Conservation (phyloP, 2,888 invertebrate species). For the Eulithis prunata region DNA sequence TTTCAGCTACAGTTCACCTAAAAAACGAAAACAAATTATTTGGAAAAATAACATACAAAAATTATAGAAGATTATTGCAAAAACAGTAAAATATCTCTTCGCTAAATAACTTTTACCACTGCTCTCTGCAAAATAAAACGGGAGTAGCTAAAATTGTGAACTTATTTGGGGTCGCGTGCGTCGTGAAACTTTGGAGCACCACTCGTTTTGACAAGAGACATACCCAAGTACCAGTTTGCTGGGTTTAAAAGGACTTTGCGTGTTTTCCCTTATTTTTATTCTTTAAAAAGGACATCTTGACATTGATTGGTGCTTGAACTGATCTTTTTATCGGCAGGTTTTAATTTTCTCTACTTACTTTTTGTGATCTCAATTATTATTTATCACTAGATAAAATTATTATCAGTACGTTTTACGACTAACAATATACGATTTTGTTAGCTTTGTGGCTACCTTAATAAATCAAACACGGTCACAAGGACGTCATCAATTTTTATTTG, state of each 20-base stretch:
- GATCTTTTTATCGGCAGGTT: slow-evolving; percentile 5
- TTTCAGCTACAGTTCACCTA: too few species aligned
- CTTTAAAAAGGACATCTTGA: slow-evolving; percentile 25
- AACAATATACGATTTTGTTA: slow-evolving; percentile 38
- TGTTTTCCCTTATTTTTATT: slow-evolving; percentile 45
- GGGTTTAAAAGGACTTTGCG: slow-evolving; percentile 42
- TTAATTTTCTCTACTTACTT: background rate
- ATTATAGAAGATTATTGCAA: too few species aligned
- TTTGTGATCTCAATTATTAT: too few species aligned
- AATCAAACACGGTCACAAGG: slow-evolving; percentile 28
- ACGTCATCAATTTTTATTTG: slow-evolving; percentile 13
- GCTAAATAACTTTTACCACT: background rate
- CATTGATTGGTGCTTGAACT: slow-evolving; percentile 7
- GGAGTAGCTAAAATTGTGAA: slow-evolving; percentile 18
- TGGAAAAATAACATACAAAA: background rate
- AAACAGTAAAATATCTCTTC: background rate
- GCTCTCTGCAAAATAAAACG: background rate
- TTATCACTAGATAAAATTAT: slow-evolving; percentile 31
- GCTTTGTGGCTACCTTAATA: slow-evolving; percentile 38
- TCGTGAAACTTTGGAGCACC: slow-evolving; percentile 47
- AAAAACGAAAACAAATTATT: too few species aligned
- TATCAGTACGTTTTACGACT: slow-evolving; percentile 41
- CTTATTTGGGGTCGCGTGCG: slow-evolving; percentile 38
- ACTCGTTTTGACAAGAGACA: slow-evolving; percentile 52
- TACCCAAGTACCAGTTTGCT: slow-evolving; percentile 57